phyloP scores from a whole-genome alignment of 1,140 invertebrate species.

The Protaetia brevitarsis region DNA sequence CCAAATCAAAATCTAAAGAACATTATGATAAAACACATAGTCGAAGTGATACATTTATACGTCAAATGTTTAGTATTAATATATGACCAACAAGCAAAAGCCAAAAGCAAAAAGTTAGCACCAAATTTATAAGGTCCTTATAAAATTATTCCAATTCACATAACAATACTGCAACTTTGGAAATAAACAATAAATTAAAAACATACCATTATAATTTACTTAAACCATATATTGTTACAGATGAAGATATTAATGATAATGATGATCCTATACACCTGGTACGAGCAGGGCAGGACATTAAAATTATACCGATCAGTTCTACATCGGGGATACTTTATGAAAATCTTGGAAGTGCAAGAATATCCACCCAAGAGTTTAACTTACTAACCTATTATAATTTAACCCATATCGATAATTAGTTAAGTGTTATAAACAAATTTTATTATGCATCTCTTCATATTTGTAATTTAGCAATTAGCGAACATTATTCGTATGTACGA shows the following conservation, averaged over 20 bases:
- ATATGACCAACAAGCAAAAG: constrained; percentile 35
- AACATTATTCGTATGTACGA: too few relatives aligned
- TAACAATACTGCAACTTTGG: constrained; percentile 36
- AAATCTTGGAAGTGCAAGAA: constrained; percentile 26
- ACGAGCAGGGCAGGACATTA: not conserved
- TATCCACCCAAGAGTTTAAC: constrained; percentile 26
- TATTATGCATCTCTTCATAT: not conserved
- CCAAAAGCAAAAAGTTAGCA: constrained; percentile 35
- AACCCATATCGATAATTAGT: too few relatives aligned
- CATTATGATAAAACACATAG: constrained; percentile 43
- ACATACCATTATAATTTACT: too few relatives aligned
- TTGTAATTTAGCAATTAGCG: not conserved
- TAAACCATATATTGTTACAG: too few relatives aligned
- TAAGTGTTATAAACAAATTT: too few relatives aligned
- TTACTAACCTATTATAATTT: constrained; percentile 29
- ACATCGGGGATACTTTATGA: constrained; percentile 27
- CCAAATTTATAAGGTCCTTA: constrained; percentile 44
- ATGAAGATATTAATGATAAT: too few relatives aligned
- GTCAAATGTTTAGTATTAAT: constrained; percentile 32
- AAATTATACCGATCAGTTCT: not conserved
- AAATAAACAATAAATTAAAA: constrained; percentile 20
- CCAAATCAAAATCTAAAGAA: constrained; percentile 29
- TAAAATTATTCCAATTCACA: constrained; percentile 38
- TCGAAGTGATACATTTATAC: constrained; percentile 40
- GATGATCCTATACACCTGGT: too few relatives aligned